Conservation (phyloP, 1,140 invertebrate species). For the Marisa cornuarietis region DNA sequence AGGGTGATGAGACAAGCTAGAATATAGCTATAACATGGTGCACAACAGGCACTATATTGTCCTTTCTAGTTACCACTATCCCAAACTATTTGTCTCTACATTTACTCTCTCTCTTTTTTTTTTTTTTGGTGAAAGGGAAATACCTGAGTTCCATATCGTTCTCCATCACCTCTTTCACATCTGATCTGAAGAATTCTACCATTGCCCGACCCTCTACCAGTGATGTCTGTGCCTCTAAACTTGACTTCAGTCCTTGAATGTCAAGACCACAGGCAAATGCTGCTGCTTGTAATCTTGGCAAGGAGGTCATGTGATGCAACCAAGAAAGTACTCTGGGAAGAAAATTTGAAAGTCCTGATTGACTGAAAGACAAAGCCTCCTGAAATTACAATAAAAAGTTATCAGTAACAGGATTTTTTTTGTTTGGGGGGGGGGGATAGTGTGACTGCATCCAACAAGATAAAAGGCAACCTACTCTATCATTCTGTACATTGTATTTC, state of each 20-base stretch:
- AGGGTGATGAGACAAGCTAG: too few species aligned
- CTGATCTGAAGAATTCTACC: slow-evolving; percentile 17
- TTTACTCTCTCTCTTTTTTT: too few species aligned
- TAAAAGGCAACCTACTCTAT: too few species aligned
- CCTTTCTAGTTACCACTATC: too few species aligned
- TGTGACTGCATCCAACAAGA: too few species aligned
- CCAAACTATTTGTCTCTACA: too few species aligned
- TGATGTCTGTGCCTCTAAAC: neutral
- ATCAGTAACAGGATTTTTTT: neutral
- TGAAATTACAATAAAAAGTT: neutral
- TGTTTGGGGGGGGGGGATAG: too few species aligned
- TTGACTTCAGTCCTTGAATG: slow-evolving; percentile 20
- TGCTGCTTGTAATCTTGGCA: slow-evolving; percentile 43
- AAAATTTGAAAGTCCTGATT: slow-evolving; percentile 13
- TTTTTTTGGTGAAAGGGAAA: too few species aligned
- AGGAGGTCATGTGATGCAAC: slow-evolving; percentile 46
- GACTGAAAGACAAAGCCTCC: slow-evolving; percentile 28
- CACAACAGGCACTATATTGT: too few species aligned
- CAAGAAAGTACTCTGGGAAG: slow-evolving; percentile 47
- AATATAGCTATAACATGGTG: too few species aligned
- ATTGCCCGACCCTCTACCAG: neutral
- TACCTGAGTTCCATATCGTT: slow-evolving; percentile 47
- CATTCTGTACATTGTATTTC: too few species aligned
- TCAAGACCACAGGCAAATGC: slow-evolving; percentile 39
- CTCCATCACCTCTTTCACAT: slow-evolving; percentile 23